Evolutionary conservation across 2,888 invertebrate genomes (phyloP).

Genomic region (Mycogona germanica): DNA sequence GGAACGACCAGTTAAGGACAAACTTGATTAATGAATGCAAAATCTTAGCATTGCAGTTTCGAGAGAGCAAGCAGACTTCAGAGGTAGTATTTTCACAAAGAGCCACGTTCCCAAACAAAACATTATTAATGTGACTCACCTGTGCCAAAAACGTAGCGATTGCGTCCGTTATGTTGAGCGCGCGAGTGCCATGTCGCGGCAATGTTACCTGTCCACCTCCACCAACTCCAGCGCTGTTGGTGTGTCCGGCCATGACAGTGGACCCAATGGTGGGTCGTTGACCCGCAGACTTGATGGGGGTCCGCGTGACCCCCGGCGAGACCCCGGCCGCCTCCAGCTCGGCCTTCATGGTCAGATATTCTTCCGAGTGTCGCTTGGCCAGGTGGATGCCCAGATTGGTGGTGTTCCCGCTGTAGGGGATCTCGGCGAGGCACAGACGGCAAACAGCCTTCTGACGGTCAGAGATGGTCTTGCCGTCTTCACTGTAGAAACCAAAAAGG

Average conservation of each 20-base stretch:
- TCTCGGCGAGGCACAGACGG: constrained; percentile 6
- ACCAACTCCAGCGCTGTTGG: neutral
- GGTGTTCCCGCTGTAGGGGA: constrained; percentile 12
- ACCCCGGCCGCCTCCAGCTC: constrained; percentile 3
- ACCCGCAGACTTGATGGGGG: neutral
- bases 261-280: neutral
- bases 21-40: too few species aligned
- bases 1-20: too few species aligned
- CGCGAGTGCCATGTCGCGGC: neutral
- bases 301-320: too few species aligned
- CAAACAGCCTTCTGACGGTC: constrained; percentile 3
- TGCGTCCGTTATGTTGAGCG: neutral
- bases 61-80: too few species aligned
- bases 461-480: constrained; percentile 6
- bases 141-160: neutral
- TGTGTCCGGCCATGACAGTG: neutral
- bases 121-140: too few species aligned
- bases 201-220: too few species aligned
- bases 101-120: too few species aligned
- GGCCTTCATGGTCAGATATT: constrained; percentile 1
- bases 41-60: too few species aligned
- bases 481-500: constrained; percentile 13
- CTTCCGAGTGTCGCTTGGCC: constrained; percentile 2
- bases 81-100: too few species aligned
- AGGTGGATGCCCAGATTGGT: constrained; percentile 9